Evolutionary conservation across 2,888 invertebrate species (phyloP).

Genomic region (Diplazon laetatorius): DNA sequence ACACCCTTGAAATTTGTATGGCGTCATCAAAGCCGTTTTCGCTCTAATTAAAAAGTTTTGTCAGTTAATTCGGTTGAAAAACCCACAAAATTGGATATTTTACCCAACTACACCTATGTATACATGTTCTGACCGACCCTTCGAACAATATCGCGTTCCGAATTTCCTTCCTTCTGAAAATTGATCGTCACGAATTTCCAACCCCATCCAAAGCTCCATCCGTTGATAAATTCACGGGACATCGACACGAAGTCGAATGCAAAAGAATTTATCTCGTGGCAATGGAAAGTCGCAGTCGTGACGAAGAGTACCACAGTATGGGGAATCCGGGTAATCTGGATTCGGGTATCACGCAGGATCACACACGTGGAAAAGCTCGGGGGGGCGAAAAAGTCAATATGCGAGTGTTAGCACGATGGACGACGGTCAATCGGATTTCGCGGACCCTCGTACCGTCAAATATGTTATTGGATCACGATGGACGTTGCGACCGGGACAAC

Average conservation of each 20-base stretch:
- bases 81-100: too few species aligned
- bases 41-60: too few species aligned
- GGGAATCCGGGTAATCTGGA: constrained; percentile 56
- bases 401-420: constrained; percentile 62
- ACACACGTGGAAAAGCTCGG: constrained; percentile 46
- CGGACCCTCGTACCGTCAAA: constrained; percentile 76
- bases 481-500: constrained; percentile 68
- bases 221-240: not conserved
- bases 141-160: too few species aligned
- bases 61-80: too few species aligned
- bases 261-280: constrained; percentile 26
- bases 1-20: too few species aligned
- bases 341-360: constrained; percentile 47
- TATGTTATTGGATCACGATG: constrained; percentile 78
- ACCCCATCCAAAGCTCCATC: not conserved
- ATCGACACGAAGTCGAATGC: not conserved
- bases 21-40: too few species aligned
- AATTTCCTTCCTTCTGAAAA: too few species aligned
- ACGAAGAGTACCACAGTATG: too few species aligned
- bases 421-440: constrained; percentile 80
- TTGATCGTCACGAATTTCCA: too few species aligned
- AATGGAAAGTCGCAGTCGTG: too few species aligned
- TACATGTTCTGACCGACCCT: too few species aligned
- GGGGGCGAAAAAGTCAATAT: constrained; percentile 75
- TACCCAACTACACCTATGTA: too few species aligned